phyloP scores from a whole-genome alignment of 2,113 vertebrate species.

The Laticauda laticaudata region DNA sequence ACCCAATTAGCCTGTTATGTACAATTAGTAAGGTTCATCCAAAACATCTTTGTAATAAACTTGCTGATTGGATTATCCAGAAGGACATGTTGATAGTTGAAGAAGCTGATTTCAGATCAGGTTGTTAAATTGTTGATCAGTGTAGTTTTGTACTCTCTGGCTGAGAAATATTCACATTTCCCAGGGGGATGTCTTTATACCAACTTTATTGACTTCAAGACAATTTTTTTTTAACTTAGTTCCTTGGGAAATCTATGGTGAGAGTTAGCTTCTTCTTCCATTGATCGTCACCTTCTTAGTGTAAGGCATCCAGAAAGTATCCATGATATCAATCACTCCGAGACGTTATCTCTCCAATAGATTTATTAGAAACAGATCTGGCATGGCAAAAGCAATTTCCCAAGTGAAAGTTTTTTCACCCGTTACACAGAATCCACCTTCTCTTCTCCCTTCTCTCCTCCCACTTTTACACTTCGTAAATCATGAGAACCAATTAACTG shows the following conservation, averaged over 20 bases:
- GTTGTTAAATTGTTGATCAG: neutral
- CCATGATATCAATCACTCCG: too few species aligned
- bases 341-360: too few species aligned
- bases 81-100: neutral
- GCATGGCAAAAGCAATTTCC: too few species aligned
- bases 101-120: neutral
- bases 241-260: neutral
- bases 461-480: too few species aligned
- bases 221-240: neutral
- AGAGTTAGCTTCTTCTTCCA: neutral
- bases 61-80: neutral
- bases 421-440: too few species aligned
- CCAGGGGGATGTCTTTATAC: neutral
- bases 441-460: too few species aligned
- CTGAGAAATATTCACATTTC: neutral
- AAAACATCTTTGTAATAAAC: neutral
- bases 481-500: too few species aligned
- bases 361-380: too few species aligned
- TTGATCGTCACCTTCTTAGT: neutral
- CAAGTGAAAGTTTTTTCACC: too few species aligned
- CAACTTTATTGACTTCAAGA: neutral
- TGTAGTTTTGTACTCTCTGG: neutral
- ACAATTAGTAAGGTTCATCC: neutral
- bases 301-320: too few species aligned
- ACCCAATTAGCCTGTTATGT: neutral